Percentiles rank a stretch among this genome's conserved stretches.
Conservation (phyloP, 2,797 vertebrate species). For the Protosalanx chinensis region DNA sequence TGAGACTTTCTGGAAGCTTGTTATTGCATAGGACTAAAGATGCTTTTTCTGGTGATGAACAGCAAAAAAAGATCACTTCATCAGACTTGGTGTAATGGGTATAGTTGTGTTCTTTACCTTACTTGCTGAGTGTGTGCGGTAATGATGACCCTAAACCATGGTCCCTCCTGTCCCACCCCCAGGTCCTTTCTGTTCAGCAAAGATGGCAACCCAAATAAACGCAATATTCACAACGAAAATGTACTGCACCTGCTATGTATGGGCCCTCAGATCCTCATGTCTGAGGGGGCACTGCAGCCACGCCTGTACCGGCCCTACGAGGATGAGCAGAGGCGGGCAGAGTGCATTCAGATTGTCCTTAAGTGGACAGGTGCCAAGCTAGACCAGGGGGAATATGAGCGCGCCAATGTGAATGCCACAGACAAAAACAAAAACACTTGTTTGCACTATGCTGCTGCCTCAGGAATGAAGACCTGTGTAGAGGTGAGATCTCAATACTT, state of each 20-base stretch:
- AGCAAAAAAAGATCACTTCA: too few species aligned
- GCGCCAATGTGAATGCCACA: constrained; percentile 86
- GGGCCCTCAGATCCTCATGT: constrained; percentile 92
- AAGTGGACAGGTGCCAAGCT: constrained; percentile 97
- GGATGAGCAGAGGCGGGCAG: constrained; percentile 86
- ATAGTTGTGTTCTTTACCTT: not conserved
- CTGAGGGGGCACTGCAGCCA: constrained; percentile 88
- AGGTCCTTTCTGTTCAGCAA: constrained; percentile 93
- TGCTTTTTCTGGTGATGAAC: not conserved
- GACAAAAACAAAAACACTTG: constrained; percentile 97
- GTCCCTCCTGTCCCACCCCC: constrained; percentile 15
- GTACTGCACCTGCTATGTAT: constrained; percentile 96
- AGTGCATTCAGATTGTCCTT: constrained; percentile 90
- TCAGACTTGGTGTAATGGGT: not conserved
- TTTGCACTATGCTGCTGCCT: constrained; percentile 95
- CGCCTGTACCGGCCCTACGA: constrained; percentile 84
- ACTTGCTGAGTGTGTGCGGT: too few species aligned
- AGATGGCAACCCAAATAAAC: constrained; percentile 98
- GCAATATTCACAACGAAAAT: constrained; percentile 96
- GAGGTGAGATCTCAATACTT: constrained; percentile 79
- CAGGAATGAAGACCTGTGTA: constrained; percentile 95
- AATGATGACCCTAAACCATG: not conserved
- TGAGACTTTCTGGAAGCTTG: not conserved
- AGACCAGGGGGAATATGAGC: constrained; percentile 92
- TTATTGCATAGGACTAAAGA: not conserved